Conservation (phyloP, 2,888 invertebrate genomes). For the Xestia rhomboidea region DNA sequence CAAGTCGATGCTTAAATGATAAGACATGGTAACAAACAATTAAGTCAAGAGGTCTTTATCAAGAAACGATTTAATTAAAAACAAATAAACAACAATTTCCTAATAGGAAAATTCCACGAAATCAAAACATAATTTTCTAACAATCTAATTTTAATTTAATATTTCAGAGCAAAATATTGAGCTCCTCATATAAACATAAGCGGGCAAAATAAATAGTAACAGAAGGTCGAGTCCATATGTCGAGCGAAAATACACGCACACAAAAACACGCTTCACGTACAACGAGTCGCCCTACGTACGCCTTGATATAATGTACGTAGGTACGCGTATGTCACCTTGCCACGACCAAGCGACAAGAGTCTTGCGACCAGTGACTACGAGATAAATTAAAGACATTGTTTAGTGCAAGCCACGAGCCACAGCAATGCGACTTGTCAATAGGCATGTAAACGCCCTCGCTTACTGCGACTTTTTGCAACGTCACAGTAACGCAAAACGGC, state of each 20-base stretch:
- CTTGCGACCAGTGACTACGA: background rate
- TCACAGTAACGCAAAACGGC: background rate
- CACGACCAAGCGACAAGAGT: background rate
- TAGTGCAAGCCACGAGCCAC: background rate
- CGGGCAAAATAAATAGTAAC: background rate
- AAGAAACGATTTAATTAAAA: slow-evolving; percentile 4
- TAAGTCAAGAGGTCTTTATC: background rate
- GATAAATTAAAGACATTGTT: background rate
- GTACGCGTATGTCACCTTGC: background rate
- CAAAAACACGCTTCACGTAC: background rate
- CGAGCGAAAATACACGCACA: background rate
- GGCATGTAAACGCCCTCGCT: background rate
- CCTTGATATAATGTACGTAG: no score
- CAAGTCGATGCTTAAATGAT: background rate
- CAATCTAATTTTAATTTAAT: slow-evolving; percentile 34
- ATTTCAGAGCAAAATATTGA: slow-evolving; percentile 44
- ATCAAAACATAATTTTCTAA: slow-evolving; percentile 34
- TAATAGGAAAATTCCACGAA: slow-evolving; percentile 17
- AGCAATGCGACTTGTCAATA: background rate
- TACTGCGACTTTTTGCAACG: background rate
- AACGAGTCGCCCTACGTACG: background rate
- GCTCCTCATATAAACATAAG: slow-evolving; percentile 37
- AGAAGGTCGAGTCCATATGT: background rate
- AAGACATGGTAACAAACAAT: background rate
- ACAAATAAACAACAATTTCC: slow-evolving; percentile 17